Conservation (phyloP, 35 echinoderm and acorn worm genomes). For the Patiria miniata region DNA sequence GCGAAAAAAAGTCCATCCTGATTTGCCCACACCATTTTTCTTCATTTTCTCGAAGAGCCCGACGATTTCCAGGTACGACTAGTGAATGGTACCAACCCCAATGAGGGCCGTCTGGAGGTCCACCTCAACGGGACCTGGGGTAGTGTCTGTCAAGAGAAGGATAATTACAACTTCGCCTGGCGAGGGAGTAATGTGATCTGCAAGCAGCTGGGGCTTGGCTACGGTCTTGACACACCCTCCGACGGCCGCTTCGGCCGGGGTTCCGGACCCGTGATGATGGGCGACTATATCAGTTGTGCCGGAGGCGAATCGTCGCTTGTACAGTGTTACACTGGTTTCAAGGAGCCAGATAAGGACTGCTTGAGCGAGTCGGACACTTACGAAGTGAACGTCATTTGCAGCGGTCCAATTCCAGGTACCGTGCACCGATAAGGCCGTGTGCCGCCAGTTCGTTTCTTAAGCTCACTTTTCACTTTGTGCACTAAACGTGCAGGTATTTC, state of each 20-base stretch:
- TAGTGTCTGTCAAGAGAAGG: neutral
- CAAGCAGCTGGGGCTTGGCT: neutral
- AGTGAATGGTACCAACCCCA: neutral
- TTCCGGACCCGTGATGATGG: neutral
- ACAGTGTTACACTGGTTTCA: neutral
- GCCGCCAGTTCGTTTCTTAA: no score
- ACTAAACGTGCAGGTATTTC: no score
- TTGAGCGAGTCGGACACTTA: neutral
- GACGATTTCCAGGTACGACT: constrained; percentile 6
- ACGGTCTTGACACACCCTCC: neutral
- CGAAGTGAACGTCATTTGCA: constrained; percentile 1
- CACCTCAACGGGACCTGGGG: neutral
- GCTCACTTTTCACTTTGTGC: no score
- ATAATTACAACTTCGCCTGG: neutral
- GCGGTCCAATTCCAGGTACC: neutral
- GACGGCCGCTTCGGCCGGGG: neutral
- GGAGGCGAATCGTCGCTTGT: neutral
- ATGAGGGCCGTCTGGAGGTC: neutral
- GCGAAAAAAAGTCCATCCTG: no score
- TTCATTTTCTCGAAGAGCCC: no score
- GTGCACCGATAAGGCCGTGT: no score
- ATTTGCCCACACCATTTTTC: no score
- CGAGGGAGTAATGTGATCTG: neutral
- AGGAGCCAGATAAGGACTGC: neutral
- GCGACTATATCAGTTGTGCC: neutral